A percentile compares a stretch with the other conserved stretches of the same genome.
Evolutionary conservation across 2,888 invertebrate species (phyloP).

Genomic region (Drosophila aldrichi): DNA sequence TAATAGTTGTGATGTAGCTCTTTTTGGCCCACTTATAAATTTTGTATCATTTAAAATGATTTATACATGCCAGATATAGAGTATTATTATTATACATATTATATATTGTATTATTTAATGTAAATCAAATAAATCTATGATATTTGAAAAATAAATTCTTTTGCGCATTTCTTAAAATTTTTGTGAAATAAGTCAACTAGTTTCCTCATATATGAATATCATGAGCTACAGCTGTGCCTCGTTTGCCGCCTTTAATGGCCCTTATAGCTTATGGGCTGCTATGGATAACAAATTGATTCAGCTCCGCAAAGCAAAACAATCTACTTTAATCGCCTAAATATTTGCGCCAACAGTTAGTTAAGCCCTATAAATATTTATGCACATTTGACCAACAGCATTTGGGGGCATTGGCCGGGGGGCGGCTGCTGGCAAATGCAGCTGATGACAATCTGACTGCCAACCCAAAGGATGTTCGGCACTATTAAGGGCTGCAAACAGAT

Average conservation of each 20-base stretch:
- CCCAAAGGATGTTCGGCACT: conserved; percentile 19
- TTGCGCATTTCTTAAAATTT: no score
- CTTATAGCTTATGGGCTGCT: background rate
- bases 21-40: no score
- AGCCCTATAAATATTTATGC: conserved; percentile 62
- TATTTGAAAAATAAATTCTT: no score
- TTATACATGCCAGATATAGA: no score
- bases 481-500: conserved; percentile 23
- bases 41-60: no score
- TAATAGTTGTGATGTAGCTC: no score
- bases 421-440: conserved; percentile 10
- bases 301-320: conserved; percentile 30
- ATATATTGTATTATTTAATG: no score
- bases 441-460: conserved; percentile 30
- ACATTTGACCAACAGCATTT: conserved; percentile 34
- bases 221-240: background rate
- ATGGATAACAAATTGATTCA: conserved; percentile 16
- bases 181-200: no score
- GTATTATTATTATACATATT: no score
- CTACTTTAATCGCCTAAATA: conserved; percentile 57
- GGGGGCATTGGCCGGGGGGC: background rate
- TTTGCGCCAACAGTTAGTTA: conserved; percentile 55
- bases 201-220: background rate
- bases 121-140: no score
- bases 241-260: background rate